Evolutionary conservation across 2,888 invertebrate genomes (phyloP).

Genomic region (Drosophila conformis): DNA sequence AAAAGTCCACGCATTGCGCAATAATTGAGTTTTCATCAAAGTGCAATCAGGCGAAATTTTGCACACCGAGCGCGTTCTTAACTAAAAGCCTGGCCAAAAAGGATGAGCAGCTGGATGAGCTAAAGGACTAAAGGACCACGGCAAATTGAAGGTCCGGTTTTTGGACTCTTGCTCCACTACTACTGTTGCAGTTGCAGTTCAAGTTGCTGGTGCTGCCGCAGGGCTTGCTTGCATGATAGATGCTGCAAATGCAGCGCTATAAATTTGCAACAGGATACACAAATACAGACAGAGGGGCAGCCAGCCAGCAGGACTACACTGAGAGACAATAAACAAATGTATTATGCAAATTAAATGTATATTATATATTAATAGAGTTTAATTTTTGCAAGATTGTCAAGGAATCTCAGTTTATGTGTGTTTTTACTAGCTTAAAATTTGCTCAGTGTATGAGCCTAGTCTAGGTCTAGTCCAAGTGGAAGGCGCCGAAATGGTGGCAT

Average conservation of each 20-base stretch:
- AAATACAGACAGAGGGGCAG: slow-evolving; percentile 4
- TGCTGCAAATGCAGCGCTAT: slow-evolving; percentile 67
- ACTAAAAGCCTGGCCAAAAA: slow-evolving; percentile 61
- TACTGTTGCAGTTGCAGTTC: slow-evolving; percentile 4
- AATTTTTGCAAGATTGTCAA: too few species aligned
- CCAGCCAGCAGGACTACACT: background rate
- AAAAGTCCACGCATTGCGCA: slow-evolving; percentile 51
- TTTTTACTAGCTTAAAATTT: background rate
- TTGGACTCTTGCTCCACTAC: slow-evolving; percentile 1
- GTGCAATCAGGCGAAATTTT: slow-evolving; percentile 80
- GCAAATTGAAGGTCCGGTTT: slow-evolving; percentile 30
- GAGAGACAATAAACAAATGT: background rate
- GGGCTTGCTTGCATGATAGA: slow-evolving; percentile 48
- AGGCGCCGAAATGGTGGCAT: slow-evolving; percentile 79
- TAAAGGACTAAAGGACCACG: slow-evolving; percentile 24
- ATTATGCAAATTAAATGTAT: too few species aligned
- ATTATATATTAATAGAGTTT: background rate
- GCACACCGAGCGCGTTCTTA: slow-evolving; percentile 79
- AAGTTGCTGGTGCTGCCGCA: background rate
- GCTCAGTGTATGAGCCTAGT: slow-evolving; percentile 7
- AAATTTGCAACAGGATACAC: slow-evolving; percentile 53
- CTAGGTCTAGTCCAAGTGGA: slow-evolving; percentile 33
- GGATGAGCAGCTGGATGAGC: slow-evolving; percentile 36
- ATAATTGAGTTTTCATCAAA: slow-evolving; percentile 82
- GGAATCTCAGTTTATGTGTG: background rate